Percentiles rank a stretch among this genome's conserved stretches.
These are phyloP conservation scores for Drosophila ironensis DNA, from an alignment of 1,140 invertebrate genomes.

Conservation along the genomic window DNA sequence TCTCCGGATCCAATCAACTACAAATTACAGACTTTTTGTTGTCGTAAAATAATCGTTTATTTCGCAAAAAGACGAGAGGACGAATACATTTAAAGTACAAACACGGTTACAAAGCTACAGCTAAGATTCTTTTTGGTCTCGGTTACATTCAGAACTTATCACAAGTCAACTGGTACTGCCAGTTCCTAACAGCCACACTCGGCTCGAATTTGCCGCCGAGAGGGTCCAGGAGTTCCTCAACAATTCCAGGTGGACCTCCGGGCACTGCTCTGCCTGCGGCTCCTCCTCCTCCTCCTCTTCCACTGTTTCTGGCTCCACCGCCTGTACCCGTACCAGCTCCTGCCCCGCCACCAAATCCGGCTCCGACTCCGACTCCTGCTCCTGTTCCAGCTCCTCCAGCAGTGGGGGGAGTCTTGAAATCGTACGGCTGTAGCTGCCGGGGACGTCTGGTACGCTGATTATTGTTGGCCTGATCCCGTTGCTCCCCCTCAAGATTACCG, in stretches of 20 bases:
- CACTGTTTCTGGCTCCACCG: no score
- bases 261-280: background rate
- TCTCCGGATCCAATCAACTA: no score
- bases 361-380: conserved; percentile 17
- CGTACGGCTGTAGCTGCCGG: conserved; percentile 66
- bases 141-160: conserved; percentile 71
- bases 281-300: conserved; percentile 18
- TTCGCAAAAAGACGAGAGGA: conserved; percentile 1
- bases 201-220: conserved; percentile 62
- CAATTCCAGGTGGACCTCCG: conserved; percentile 45
- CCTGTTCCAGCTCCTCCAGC: conserved; percentile 42
- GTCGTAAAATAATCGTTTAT: conserved; percentile 19
- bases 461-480: conserved; percentile 18
- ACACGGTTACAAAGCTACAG: conserved; percentile 13
- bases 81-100: conserved; percentile 37
- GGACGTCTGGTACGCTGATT: conserved; percentile 51
- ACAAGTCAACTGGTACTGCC: conserved; percentile 81
- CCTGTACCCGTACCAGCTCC: no score
- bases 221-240: conserved; percentile 71
- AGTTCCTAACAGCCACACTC: conserved; percentile 77
- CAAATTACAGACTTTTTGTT: no score
- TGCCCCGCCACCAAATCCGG: conserved; percentile 1
- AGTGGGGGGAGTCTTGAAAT: conserved; percentile 44
- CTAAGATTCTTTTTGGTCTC: conserved; percentile 11
- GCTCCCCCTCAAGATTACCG: conserved; percentile 8